Conservation (phyloP, 2,888 invertebrate genomes). For the Furcula furcula region DNA sequence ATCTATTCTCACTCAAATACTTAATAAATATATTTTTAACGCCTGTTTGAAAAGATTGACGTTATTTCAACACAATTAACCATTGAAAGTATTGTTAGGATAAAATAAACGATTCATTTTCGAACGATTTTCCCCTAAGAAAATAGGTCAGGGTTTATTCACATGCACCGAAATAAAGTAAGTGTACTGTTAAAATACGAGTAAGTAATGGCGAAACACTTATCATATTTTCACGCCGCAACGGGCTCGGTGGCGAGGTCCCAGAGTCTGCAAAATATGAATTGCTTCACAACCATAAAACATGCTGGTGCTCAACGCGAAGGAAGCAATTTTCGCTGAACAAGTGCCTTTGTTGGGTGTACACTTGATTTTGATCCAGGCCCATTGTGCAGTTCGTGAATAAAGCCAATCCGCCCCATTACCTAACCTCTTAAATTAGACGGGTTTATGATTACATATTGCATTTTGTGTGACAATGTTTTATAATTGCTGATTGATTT, state of each 20-base stretch:
- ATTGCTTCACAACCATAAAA: slow-evolving; percentile 42
- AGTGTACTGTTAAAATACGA: slow-evolving; percentile 20
- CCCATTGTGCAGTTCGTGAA: slow-evolving; percentile 29
- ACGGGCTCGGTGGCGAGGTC: slow-evolving; percentile 24
- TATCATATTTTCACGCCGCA: slow-evolving; percentile 40
- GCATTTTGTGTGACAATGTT: not conserved
- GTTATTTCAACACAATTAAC: too few species aligned
- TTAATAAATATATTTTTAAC: too few species aligned
- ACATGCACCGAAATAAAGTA: slow-evolving; percentile 2
- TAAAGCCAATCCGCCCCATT: slow-evolving; percentile 27
- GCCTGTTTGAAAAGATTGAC: too few species aligned
- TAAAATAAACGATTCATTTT: too few species aligned
- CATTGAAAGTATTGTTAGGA: too few species aligned
- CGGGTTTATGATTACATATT: slow-evolving; percentile 2
- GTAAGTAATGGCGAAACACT: slow-evolving; percentile 29
- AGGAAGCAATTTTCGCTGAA: slow-evolving; percentile 47
- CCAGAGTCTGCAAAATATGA: slow-evolving; percentile 48
- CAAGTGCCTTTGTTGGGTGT: slow-evolving; percentile 44
- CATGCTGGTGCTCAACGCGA: slow-evolving; percentile 40
- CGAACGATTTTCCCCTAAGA: not conserved
- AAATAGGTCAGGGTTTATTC: not conserved
- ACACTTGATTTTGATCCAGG: slow-evolving; percentile 45
- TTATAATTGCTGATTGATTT: not conserved
- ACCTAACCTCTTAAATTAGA: slow-evolving; percentile 6
- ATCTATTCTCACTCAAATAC: too few species aligned